Percentiles rank a stretch among this genome's conserved stretches.
Conservation (phyloP, 2,888 invertebrate genomes). For the Tetramorium bicarinatum region DNA sequence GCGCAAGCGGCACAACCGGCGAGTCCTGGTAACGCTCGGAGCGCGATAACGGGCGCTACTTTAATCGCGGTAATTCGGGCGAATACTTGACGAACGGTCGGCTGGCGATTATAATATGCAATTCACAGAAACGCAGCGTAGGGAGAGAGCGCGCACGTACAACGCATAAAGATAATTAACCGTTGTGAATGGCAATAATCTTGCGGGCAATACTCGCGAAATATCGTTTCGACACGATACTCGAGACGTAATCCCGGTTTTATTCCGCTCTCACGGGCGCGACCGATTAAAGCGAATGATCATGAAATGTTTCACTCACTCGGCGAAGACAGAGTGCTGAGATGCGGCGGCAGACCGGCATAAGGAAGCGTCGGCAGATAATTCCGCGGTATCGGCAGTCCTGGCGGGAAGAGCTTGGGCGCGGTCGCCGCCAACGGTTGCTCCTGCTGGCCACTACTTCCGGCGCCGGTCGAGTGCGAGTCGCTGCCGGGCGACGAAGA, state of each 20-base stretch:
- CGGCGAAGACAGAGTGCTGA: slow-evolving; percentile 87
- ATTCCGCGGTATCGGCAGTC: slow-evolving; percentile 88
- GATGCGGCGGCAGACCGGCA: slow-evolving; percentile 89
- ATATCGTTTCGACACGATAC: slow-evolving; percentile 6
- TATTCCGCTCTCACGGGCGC: not conserved
- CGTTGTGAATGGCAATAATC: slow-evolving; percentile 30
- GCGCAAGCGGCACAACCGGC: not conserved
- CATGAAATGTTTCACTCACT: slow-evolving; percentile 76
- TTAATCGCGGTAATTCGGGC: slow-evolving; percentile 17
- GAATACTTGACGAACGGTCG: not conserved
- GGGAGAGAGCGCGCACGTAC: not conserved
- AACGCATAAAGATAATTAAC: slow-evolving; percentile 17
- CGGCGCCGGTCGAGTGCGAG: slow-evolving; percentile 86
- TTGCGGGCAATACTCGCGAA: slow-evolving; percentile 14
- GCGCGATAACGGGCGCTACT: not conserved
- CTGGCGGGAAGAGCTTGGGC: slow-evolving; percentile 88
- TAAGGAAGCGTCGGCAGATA: slow-evolving; percentile 88
- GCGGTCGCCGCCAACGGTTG: slow-evolving; percentile 88
- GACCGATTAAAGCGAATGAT: slow-evolving; percentile 4
- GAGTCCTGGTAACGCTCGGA: slow-evolving; percentile 11
- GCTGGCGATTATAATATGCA: not conserved
- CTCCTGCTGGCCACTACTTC: slow-evolving; percentile 86
- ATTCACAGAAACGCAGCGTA: not conserved
- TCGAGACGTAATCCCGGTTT: not conserved
- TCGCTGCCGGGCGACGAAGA: slow-evolving; percentile 87